Evolutionary conservation across 2,113 vertebrate genomes (phyloP), one percentile per base, ranked within the genome.

Genomic region (Pogonocichla stellata): DNA sequence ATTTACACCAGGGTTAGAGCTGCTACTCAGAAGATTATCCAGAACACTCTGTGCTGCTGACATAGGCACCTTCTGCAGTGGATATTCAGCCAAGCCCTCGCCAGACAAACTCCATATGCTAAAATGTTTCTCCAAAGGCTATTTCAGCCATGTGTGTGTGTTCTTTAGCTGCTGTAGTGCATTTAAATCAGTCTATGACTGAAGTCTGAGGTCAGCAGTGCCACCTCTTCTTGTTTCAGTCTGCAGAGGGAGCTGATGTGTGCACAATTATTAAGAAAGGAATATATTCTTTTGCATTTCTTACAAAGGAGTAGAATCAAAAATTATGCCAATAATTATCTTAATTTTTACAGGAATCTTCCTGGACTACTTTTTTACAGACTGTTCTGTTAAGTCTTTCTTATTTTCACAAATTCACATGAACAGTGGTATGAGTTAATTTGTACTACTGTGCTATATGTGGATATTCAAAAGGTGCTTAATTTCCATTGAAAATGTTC

Each of bases 401-500:
- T 62, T 10, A 31, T 70, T 93, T 88, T 79, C 56, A 51, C 14
- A 10, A 26, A 16, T 88, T 77, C 57, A n/a, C 13, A 10, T 45
- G 33, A 87, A 50, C 6, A 26, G 16, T 50, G 38, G 9, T 28
- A 34, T 60, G 57, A 79, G 51, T 91, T 93, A 38, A 77, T 97
- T 92, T 83, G 42, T 75, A 29, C 24, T 72, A 47, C 53, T 86
- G 31, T 88, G 75, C 90, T 88, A 80, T 42, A 56, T 79, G 62
- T 62, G 60, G 82, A 78, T 70, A 75, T 50, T 81, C n/a, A 88
- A 93, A 95, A 95, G 60, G 67, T 83, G 42, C 31, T 86, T 94
- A 75, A 90, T 94, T 94, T 80, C 54, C 29, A 67, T 73, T 87
- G 80, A 87, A 90, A 80, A 86, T 50, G 91, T 88, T 96, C 77